A percentile compares a stretch with the other conserved stretches of the same genome.
These are phyloP conservation scores for Caenorhabditis doughertyi DNA, from an alignment of 2,888 invertebrate species.

Conservation along the genomic window DNA sequence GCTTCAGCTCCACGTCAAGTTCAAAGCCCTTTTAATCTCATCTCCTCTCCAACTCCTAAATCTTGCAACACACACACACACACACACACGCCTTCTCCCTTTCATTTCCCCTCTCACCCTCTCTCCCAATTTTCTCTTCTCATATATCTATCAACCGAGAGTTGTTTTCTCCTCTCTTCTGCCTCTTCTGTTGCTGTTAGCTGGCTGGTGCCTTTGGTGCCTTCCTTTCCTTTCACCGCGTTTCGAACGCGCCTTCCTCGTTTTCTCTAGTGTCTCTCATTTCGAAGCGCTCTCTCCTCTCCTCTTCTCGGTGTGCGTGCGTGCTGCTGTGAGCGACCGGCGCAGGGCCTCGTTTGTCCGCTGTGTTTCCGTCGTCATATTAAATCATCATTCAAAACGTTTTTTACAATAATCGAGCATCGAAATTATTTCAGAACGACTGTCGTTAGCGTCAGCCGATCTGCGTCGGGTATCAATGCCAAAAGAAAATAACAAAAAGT, in stretches of 20 bases:
- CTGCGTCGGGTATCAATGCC: conserved; percentile 54
- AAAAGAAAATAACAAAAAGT: conserved; percentile 57
- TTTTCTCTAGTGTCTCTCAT: neutral
- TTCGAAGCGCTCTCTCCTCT: neutral
- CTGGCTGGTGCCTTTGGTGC: neutral
- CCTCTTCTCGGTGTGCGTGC: conserved; percentile 32
- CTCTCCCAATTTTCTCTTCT: neutral
- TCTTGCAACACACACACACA: neutral
- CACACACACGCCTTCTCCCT: conserved; percentile 8
- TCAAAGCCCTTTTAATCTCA: conserved; percentile 14
- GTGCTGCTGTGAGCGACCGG: conserved; percentile 27
- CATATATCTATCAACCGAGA: conserved; percentile 8
- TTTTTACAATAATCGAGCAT: neutral
- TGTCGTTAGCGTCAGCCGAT: conserved; percentile 33
- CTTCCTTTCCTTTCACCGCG: no score
- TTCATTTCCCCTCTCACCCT: neutral
- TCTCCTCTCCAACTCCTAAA: neutral
- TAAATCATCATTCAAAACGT: no score
- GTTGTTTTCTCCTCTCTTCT: conserved; percentile 33
- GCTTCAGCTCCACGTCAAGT: neutral
- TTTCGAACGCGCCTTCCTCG: conserved; percentile 35
- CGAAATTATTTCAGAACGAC: conserved; percentile 35
- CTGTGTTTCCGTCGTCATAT: neutral
- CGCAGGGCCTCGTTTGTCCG: neutral
- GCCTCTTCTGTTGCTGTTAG: conserved; percentile 2